Conservation (phyloP, 2,888 invertebrate genomes). For the Brenthis ino region DNA sequence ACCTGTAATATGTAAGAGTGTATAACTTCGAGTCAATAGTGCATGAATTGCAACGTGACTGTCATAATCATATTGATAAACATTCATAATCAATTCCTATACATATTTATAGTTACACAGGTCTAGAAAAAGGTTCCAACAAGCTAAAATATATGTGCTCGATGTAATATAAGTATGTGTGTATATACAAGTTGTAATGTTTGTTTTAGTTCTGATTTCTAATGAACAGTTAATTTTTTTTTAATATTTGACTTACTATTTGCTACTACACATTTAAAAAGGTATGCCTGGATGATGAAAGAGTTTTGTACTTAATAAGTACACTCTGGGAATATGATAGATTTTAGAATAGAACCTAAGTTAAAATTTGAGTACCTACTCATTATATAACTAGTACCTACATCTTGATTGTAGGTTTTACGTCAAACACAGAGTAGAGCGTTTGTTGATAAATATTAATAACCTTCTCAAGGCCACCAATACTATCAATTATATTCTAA, state of each 20-base stretch:
- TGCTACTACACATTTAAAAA: too few relatives aligned
- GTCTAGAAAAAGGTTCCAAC: neutral
- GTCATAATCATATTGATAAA: slow-evolving; percentile 41
- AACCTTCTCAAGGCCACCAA: neutral
- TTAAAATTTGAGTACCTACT: too few relatives aligned
- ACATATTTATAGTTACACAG: neutral
- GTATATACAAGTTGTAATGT: neutral
- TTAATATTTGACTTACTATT: too few relatives aligned
- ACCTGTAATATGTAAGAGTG: slow-evolving; percentile 19
- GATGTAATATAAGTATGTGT: too few relatives aligned
- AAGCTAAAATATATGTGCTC: too few relatives aligned
- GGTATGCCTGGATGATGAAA: too few relatives aligned
- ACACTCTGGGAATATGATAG: too few relatives aligned
- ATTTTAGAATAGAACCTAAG: too few relatives aligned
- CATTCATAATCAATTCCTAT: slow-evolving; percentile 30
- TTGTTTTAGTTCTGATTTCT: neutral
- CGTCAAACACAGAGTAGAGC: neutral
- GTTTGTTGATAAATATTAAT: neutral
- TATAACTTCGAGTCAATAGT: slow-evolving; percentile 30
- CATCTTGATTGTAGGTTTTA: neutral
- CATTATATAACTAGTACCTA: too few relatives aligned
- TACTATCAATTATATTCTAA: slow-evolving; percentile 9
- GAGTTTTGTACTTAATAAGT: too few relatives aligned
- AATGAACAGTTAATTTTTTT: too few relatives aligned
- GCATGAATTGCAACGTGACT: slow-evolving; percentile 43